Base-by-base conservation (phyloP, 35 echinoderm and acorn worm genomes). In the Acanthaster planci region DNA sequence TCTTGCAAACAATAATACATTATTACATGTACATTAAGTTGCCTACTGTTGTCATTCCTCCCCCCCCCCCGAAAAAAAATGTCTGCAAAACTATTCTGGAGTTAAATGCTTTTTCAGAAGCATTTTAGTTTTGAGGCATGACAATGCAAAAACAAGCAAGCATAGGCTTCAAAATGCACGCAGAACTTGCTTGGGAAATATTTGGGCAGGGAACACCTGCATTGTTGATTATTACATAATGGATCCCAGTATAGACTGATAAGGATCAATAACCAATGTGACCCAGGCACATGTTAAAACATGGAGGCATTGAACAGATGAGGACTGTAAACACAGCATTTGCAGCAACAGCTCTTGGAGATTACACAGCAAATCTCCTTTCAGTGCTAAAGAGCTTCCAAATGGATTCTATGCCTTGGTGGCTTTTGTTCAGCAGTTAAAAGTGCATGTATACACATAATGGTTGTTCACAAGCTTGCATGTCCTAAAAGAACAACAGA, bases 281-380 rank as follows among this genome's bases (percentile, higher is more conserved):
- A 72, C 64, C 64, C 64, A 72, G 3, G 64, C 64, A 72, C 64
- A 72, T 72, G 64, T 72, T 72, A 72, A 72, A 72, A 72, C 64
- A 72, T 29, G 64, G 64, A 30, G 64, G 64, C 26, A 72, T 72
- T 72, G 64, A 72, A 26, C 14, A 29, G 34, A 72, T 31, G 64
- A 72, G 2, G 26, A 47, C 42, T 72, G 64, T 30, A 72, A 72
- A 72, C 64, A 72, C 26, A 34, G 29, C 64, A 72, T 72, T 72
- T 72, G 34, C 29, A 72, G 18, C 64, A 72, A 47, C 26, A 72
- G 64, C 64, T 35, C 64, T 72, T 68, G 7, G 23, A 72, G 23
- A 34, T 34, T 34, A 72, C 34, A 34, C 26, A 31, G 5, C 59
- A 67, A 67, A 27, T 67, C 59, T 67, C 21, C 59, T 31, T 67